Base-by-base conservation (phyloP, 2,888 invertebrate species). In the Drosophila anomalipes region DNA sequence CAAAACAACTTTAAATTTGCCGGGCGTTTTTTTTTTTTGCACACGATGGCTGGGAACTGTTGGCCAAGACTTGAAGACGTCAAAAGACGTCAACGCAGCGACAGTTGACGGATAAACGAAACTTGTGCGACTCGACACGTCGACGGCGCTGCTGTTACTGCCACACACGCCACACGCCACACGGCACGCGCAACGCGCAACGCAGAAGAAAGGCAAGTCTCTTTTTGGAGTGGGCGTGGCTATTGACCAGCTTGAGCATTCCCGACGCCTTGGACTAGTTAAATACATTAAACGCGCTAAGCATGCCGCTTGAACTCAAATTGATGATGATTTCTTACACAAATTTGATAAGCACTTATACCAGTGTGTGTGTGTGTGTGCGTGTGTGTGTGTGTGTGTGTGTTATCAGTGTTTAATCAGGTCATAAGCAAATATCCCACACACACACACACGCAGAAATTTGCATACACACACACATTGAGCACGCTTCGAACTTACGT, bases 91-190 rank as follows among this genome's bases (percentile, higher is more conserved):
- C 44, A 33, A 51, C 62, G 51, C 64, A 28, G 33, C 64, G 58
- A 64, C 51, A 66, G 56, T 60, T 70, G 69, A 79, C 76, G 65
- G 72, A 76, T 70, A 81, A 81, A 78, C 64, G 67, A 82, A 81
- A 77, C 57, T 81, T 81, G 57, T 82, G 80, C 82, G 81, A 82
- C 81, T 86, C 80, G 86, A 84, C 89, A 87, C 90, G 86, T 86
- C 83, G 80, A 88, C 86, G 76, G 88, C 86, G 78, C 84, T 88
- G 86, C 75, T 79, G 79, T 77, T 84, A 84, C 83, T 83, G 84
- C 70, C 81, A 66, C 74, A 61, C 61, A 30, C 39, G 84, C 57
- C 67, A 70, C 78, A 51, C 78, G 73, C 53, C 71, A 70, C 78
- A 52, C 79, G 74, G 70, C 70, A 76, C 68, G 62, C 61, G 71